Evolutionary conservation across 2,797 vertebrate genomes (phyloP), one percentile per base, ranked within the genome.

Genomic region (Pyrocephalus nanus): DNA sequence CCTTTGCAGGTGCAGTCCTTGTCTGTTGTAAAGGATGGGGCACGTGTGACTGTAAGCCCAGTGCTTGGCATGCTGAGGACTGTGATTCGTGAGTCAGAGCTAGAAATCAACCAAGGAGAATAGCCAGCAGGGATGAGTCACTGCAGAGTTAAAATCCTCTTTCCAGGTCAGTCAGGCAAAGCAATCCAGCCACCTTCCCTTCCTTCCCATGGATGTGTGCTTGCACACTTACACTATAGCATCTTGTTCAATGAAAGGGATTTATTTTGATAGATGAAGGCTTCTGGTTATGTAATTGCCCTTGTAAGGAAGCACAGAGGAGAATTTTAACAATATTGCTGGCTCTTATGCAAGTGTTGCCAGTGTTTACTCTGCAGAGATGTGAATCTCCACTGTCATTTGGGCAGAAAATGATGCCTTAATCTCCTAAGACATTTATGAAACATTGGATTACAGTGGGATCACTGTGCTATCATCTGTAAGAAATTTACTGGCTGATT

Each of bases 391-490:
- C 92, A 77, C 61, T 93, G 88, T 91, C 91, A 89, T 84, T 86
- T 77, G 96, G 83, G 94, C 90, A 94, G 94, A 88, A 91, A 93
- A 90, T 71, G 76, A 91, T 78, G 92, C 92, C 85, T 92, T 96
- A 93, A 97, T 96, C 93, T 95, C 91, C 91, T 95, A 96, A 97
- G 93, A 89, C 94, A 88, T 97, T 96, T 96, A 95, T 96, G 95
- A 97, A 97, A 96, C 92, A 87, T 86, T 91, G 91, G 96, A 95
- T 97, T 95, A 96, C 1, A 8, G 61, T 16, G 51, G 82, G 92
- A 96, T 96, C 94, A 82, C 78, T 61, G 88, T 40, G 60, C 94
- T 88, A 88, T 96, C 95, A 96, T 93, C 92, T 95, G 90, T 84
- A 94, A 93, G 94, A 92, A 95, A 95, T 93, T 75, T 95, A 51